Evolutionary conservation across 2,113 vertebrate species (phyloP), one percentile per base, ranked within the genome.

Genomic region (Channa maculata): DNA sequence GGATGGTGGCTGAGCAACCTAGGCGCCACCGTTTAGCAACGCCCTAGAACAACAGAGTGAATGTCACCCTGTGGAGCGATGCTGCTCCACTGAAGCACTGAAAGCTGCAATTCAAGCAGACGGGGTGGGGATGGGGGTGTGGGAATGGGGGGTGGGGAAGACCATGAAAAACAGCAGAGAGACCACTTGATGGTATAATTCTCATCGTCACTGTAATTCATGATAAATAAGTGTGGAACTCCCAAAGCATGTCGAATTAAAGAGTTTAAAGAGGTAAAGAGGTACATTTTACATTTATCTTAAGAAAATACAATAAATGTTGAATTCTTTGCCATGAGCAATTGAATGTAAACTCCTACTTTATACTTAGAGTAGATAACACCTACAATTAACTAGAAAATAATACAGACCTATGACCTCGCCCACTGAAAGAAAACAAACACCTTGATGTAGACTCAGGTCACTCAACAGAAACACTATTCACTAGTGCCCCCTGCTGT

Each of bases 401-500:
- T 44, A 65, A 69, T 2, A 44, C 52, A 66, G 50, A 78, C 15
- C 62, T 58, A 9, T 65, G 83, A 84, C 87, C 79, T 85, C 38
- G 6, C 66, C 70, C 65, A 41, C 46, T 65, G 53, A 49, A 50
- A 75, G 41, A 75, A 60, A 75, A 49, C 12, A 61, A 24, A 5
- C 9, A 63, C 11, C 14, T 55, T 41, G 7, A 14, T 71, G 13
- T 13, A 5, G 71, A 61, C 38, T 53, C 62, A 9, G 3, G 10
- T 45, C 33, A 43, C 39, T 68, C 46, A 58, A 38, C 14, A 34
- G 50, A 86, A 83, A 80, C 71, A 60, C 80, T 85, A 69, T 80
- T 89, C 84, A 79, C 87, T 90, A 87, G 88, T 91, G 91, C 91
- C 92, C 92, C 90, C 92, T 92, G 74, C 83, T 91, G 92, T 43